Percentiles rank a stretch among this genome's conserved stretches.
These are phyloP conservation scores for Thera britannica DNA, from an alignment of 2,888 invertebrate species.

Conservation along the genomic window DNA sequence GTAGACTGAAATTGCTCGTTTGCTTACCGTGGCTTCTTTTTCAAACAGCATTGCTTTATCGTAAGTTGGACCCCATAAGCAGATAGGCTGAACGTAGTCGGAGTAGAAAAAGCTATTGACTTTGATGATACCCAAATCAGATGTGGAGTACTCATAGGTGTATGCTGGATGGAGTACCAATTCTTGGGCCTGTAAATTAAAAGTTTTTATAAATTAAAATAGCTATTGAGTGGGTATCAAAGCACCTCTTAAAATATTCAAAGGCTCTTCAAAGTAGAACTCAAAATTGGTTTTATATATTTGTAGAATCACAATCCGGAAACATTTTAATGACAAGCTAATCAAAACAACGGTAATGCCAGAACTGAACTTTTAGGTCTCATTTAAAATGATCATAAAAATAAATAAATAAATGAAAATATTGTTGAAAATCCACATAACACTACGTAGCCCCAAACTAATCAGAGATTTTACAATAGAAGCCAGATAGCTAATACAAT, in stretches of 20 bases:
- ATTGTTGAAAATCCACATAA: background rate
- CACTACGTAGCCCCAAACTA: background rate
- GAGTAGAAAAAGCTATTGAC: conserved; percentile 63
- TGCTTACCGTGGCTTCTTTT: conserved; percentile 65
- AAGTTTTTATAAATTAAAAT: too few species aligned
- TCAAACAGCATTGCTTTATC: conserved; percentile 66
- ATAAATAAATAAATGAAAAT: background rate
- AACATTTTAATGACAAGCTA: too few species aligned
- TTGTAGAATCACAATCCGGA: too few species aligned
- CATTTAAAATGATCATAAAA: background rate
- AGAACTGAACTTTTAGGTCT: too few species aligned
- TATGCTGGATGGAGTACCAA: conserved; percentile 72
- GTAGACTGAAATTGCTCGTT: too few species aligned
- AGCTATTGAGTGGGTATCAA: too few species aligned
- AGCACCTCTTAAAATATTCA: too few species aligned
- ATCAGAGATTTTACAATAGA: background rate
- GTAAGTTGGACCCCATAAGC: conserved; percentile 75
- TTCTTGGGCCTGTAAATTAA: conserved; percentile 59
- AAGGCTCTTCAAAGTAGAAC: too few species aligned
- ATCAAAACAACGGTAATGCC: too few species aligned
- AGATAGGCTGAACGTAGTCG: conserved; percentile 74
- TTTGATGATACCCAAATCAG: conserved; percentile 74
- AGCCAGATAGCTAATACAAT: too few species aligned
- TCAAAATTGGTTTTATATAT: too few species aligned
- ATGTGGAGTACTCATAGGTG: conserved; percentile 54